Conservation (phyloP, 2,888 invertebrate species). For the Cephus spinipes region DNA sequence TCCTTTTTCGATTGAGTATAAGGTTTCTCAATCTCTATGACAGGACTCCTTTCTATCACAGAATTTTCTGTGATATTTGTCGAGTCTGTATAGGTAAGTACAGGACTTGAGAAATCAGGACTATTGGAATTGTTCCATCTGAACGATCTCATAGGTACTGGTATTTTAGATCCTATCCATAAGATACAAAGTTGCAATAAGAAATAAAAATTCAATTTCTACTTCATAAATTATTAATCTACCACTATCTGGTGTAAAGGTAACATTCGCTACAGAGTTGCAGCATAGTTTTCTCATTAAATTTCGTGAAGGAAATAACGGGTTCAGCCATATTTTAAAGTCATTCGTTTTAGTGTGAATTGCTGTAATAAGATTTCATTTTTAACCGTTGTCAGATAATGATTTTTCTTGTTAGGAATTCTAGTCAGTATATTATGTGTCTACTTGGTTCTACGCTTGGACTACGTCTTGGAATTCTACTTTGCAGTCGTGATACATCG, state of each 20-base stretch:
- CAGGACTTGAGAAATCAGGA: background rate
- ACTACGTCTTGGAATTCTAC: conserved; percentile 5
- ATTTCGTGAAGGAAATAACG: background rate
- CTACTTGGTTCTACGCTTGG: background rate
- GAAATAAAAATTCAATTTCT: background rate
- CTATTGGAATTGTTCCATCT: background rate
- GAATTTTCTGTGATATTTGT: background rate
- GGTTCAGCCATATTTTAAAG: too few relatives aligned
- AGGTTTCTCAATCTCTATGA: background rate
- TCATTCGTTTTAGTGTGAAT: too few relatives aligned
- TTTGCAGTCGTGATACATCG: background rate
- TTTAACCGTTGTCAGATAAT: too few relatives aligned
- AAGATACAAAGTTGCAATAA: background rate
- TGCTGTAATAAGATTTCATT: too few relatives aligned
- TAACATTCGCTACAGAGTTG: background rate
- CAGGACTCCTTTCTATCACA: background rate
- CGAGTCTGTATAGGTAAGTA: background rate
- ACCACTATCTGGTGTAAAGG: background rate
- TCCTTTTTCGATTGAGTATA: background rate
- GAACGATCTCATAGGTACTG: background rate
- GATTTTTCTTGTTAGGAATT: too few relatives aligned
- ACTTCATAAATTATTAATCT: background rate
- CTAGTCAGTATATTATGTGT: background rate
- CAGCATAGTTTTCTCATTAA: background rate
- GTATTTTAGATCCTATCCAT: background rate